Conservation (phyloP, 2,888 invertebrate species). For the Seladonia tumulorum region DNA sequence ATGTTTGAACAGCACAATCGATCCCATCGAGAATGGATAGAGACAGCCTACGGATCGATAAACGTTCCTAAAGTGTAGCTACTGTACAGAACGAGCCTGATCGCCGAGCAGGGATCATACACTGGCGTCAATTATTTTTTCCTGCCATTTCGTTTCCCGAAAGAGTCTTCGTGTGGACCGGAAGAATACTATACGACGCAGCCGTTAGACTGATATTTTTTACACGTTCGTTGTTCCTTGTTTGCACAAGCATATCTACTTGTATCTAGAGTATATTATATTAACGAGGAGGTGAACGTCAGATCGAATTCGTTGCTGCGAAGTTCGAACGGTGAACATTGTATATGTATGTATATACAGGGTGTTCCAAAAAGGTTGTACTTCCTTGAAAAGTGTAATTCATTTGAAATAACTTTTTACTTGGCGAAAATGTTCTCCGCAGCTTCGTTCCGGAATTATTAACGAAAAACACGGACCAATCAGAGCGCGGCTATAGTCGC, state of each 20-base stretch:
- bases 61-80: conserved; percentile 58
- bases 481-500: no score
- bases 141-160: conserved; percentile 46
- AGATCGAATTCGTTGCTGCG: conserved; percentile 1
- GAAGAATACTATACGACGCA: conserved; percentile 38
- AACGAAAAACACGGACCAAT: no score
- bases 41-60: conserved; percentile 38
- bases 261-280: conserved; percentile 11
- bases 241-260: conserved; percentile 30
- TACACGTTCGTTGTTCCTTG: conserved; percentile 55
- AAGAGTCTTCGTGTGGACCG: conserved; percentile 4
- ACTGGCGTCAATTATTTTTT: conserved; percentile 61
- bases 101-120: conserved; percentile 26
- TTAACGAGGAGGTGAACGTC: not conserved
- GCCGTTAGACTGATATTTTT: conserved; percentile 57
- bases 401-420: no score
- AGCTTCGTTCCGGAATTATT: no score
- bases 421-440: no score
- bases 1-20: conserved; percentile 11
- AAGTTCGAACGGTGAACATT: not conserved
- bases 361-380: no score
- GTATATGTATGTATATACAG: not conserved
- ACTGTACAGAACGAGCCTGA: conserved; percentile 32
- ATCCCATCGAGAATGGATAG: conserved; percentile 30
- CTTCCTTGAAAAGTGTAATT: no score